A percentile compares a stretch with the other conserved stretches of the same genome.
phyloP scores from a whole-genome alignment of 2,888 invertebrate genomes.

The Ptilodon capucinus region DNA sequence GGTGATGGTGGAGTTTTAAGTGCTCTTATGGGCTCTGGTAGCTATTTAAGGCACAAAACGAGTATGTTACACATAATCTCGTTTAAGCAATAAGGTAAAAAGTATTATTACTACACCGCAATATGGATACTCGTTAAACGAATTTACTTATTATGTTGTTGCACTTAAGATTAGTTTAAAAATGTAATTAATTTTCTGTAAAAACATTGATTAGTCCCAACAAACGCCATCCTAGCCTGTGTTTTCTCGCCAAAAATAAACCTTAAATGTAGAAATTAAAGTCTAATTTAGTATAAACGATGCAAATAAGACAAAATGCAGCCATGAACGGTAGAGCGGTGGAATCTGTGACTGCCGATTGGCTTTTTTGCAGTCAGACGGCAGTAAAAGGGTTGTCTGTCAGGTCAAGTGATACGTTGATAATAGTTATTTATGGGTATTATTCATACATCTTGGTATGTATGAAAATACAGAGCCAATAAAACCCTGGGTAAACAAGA shows the following conservation, averaged over 20 bases:
- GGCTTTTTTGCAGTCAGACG: background rate
- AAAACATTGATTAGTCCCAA: too few species aligned
- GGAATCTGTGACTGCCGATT: background rate
- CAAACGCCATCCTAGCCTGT: too few species aligned
- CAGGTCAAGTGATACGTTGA: background rate
- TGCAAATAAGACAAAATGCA: background rate
- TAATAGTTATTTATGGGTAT: background rate
- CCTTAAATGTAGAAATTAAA: background rate
- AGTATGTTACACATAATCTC: background rate
- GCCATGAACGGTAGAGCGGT: background rate
- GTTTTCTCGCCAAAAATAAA: too few species aligned
- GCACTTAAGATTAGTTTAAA: too few species aligned
- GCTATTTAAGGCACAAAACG: background rate
- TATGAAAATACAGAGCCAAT: too few species aligned
- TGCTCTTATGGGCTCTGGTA: background rate
- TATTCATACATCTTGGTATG: too few species aligned
- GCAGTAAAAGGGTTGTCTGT: background rate
- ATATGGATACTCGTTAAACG: too few species aligned
- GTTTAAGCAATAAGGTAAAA: too few species aligned
- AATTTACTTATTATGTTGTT: too few species aligned
- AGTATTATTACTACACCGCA: too few species aligned
- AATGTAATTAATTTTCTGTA: too few species aligned
- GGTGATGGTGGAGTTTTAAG: background rate
- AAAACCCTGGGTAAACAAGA: too few species aligned
- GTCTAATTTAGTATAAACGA: background rate